Evolutionary conservation across 1,140 invertebrate genomes (phyloP).

Genomic region (Drosophila prosaltans): DNA sequence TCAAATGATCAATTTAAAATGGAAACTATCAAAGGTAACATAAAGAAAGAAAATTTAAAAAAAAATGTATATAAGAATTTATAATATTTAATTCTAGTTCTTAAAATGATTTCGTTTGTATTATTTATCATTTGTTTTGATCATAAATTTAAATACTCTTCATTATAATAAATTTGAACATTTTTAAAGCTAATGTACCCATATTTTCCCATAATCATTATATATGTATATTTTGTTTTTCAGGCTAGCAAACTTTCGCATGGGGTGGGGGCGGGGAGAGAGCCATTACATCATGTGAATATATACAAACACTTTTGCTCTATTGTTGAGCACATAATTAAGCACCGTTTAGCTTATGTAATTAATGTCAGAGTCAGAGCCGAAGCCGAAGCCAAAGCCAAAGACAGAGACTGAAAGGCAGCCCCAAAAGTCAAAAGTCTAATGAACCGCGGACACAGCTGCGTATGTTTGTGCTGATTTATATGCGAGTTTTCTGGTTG

Average conservation of each 20-base stretch:
- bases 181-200: background rate
- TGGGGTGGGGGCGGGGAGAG: slow-evolving; percentile 25
- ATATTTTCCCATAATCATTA: background rate
- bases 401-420: slow-evolving; percentile 44
- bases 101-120: too few relatives aligned
- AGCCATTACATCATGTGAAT: slow-evolving; percentile 65
- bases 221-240: slow-evolving; percentile 10
- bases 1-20: too few relatives aligned
- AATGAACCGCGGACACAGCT: slow-evolving; percentile 63
- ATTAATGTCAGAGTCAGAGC: slow-evolving; percentile 58
- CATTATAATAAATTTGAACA: too few relatives aligned
- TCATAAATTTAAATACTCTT: too few relatives aligned
- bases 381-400: background rate
- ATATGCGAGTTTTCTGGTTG: slow-evolving; percentile 62
- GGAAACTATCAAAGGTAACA: too few relatives aligned
- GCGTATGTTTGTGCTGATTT: slow-evolving; percentile 67
- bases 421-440: slow-evolving; percentile 60
- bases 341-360: slow-evolving; percentile 78
- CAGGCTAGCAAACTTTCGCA: slow-evolving; percentile 63
- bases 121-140: too few relatives aligned
- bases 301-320: slow-evolving; percentile 61
- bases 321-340: slow-evolving; percentile 80
- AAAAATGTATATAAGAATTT: too few relatives aligned
- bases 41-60: too few relatives aligned
- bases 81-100: too few relatives aligned